Conservation (phyloP, 2,113 vertebrate species). For the zebrafish (Danio rerio) region DNA sequence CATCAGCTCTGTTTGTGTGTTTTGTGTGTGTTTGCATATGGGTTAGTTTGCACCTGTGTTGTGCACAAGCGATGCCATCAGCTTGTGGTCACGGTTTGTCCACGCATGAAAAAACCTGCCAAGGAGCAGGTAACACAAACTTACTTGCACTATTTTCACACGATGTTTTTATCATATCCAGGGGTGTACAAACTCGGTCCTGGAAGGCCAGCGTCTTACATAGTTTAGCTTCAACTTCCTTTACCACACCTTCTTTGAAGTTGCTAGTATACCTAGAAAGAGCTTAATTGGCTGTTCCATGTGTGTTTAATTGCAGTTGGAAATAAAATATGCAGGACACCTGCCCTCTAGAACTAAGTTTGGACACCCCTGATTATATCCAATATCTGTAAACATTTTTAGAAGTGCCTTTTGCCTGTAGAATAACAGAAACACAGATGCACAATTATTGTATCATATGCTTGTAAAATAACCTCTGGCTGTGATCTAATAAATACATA, state of each 20-base stretch:
- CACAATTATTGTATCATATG: neutral
- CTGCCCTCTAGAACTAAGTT: no score
- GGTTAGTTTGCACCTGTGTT: slow-evolving; percentile 93
- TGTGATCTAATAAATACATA: neutral
- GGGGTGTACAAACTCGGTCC: no score
- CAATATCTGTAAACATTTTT: neutral
- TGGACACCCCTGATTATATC: no score
- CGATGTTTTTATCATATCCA: neutral
- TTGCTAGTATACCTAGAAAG: no score
- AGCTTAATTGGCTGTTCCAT: no score
- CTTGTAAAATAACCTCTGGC: neutral
- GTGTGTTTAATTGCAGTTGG: no score
- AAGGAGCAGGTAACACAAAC: slow-evolving; percentile 82
- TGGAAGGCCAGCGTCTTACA: no score
- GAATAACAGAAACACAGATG: slow-evolving; percentile 1
- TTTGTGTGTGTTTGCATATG: neutral
- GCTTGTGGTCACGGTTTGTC: slow-evolving; percentile 93
- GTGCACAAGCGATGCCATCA: slow-evolving; percentile 98
- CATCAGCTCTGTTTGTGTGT: slow-evolving; percentile 10
- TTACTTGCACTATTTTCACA: neutral
- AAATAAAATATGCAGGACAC: no score
- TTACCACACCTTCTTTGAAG: no score
- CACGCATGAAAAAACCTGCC: slow-evolving; percentile 87
- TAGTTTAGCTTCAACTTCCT: no score
- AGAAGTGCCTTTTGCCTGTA: neutral